Conservation (phyloP, 2,797 vertebrate genomes). For the Onychomys leucogaster region DNA sequence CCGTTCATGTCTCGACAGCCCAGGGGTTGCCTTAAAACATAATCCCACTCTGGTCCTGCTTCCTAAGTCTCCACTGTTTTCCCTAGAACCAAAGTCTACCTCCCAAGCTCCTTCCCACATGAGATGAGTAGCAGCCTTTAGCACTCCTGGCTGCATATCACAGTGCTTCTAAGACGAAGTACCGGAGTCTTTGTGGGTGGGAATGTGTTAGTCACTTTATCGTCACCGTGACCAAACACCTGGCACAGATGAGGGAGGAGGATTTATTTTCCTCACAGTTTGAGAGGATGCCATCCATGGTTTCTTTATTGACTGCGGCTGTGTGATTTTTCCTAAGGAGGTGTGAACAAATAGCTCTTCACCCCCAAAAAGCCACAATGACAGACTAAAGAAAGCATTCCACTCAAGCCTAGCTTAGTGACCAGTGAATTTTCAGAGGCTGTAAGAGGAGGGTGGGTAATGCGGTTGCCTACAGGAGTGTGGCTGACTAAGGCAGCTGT, state of each 20-base stretch:
- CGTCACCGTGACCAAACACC: background rate
- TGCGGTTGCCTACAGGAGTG: background rate
- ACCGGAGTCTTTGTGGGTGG: background rate
- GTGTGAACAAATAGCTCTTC: background rate
- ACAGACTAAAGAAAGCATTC: background rate
- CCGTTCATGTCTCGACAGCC: background rate
- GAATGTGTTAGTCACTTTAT: background rate
- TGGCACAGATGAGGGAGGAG: background rate
- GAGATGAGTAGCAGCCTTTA: background rate
- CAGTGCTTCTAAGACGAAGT: background rate
- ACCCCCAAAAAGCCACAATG: background rate
- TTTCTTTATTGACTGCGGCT: background rate
- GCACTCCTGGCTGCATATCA: no score
- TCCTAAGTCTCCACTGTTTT: background rate
- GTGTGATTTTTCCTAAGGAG: background rate
- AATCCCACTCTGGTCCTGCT: background rate
- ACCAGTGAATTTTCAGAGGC: background rate
- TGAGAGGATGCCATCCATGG: background rate
- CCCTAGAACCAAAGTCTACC: background rate
- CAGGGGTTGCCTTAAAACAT: background rate
- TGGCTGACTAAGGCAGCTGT: background rate
- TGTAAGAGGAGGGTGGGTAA: background rate
- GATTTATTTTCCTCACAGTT: background rate
- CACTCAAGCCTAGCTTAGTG: background rate
- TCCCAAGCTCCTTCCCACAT: background rate